phyloP scores from a whole-genome alignment of 2,888 invertebrate genomes.

The Tetanocera ferruginea region DNA sequence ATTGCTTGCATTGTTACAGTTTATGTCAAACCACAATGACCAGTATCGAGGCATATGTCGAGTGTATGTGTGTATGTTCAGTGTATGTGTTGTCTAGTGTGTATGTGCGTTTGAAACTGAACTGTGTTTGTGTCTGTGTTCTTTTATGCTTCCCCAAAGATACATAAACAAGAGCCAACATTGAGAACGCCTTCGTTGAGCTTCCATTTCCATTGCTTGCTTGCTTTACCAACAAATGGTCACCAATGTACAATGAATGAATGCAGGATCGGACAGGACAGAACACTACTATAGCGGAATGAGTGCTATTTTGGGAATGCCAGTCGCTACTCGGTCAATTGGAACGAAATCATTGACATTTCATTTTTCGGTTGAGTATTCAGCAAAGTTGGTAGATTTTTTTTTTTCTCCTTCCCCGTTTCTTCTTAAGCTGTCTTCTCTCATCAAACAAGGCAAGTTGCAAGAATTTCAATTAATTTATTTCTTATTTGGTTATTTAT shows the following conservation, averaged over 20 bases:
- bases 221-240: neutral
- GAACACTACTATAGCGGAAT: neutral
- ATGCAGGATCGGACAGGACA: neutral
- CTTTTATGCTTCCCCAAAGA: slow-evolving; percentile 21
- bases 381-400: neutral
- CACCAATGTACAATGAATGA: neutral
- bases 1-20: slow-evolving; percentile 10
- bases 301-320: slow-evolving; percentile 1
- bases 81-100: neutral
- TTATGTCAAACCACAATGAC: slow-evolving; percentile 18
- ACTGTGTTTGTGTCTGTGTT: slow-evolving; percentile 6
- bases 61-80: neutral
- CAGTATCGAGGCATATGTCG: neutral
- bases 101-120: neutral
- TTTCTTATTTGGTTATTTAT: too few species aligned
- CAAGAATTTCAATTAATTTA: too few species aligned
- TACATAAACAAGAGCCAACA: slow-evolving; percentile 24
- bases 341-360: slow-evolving; percentile 33
- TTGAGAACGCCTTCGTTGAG: neutral
- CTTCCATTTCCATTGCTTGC: neutral
- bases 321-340: slow-evolving; percentile 11
- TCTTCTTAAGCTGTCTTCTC: too few species aligned
- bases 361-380: slow-evolving; percentile 22
- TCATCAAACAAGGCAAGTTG: too few species aligned
- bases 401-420: too few species aligned